Conservation (phyloP, 2,888 invertebrate genomes). For the Ariolimax columbianus region DNA sequence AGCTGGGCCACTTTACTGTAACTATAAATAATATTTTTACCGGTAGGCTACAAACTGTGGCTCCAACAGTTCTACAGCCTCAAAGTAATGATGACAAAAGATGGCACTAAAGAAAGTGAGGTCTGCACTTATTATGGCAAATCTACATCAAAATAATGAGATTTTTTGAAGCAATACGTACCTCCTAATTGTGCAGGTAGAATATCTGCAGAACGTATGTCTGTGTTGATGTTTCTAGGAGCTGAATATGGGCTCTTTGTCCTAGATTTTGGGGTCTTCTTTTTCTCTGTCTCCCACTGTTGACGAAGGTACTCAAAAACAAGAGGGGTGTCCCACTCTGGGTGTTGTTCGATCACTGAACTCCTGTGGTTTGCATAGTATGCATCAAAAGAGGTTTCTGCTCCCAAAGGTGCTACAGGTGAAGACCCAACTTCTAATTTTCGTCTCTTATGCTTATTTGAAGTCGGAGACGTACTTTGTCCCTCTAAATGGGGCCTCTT, state of each 20-base stretch:
- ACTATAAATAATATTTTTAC: too few species aligned
- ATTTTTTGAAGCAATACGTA: neutral
- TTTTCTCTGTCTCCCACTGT: constrained; percentile 45
- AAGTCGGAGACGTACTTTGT: constrained; percentile 5
- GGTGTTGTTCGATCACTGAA: constrained; percentile 71
- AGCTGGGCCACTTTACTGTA: too few species aligned
- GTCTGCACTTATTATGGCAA: neutral
- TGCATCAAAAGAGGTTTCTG: constrained; percentile 73
- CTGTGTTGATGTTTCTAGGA: neutral
- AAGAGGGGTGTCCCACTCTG: constrained; percentile 69
- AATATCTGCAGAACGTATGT: neutral
- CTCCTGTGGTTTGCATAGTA: constrained; percentile 74
- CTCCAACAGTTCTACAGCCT: too few species aligned
- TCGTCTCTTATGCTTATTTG: constrained; percentile 20
- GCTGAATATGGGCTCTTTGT: neutral
- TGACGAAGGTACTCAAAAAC: constrained; percentile 66
- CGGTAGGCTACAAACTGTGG: too few species aligned
- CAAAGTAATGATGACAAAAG: too few species aligned
- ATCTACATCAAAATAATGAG: neutral
- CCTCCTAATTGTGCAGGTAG: neutral
- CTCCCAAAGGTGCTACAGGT: constrained; percentile 25
- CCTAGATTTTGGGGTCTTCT: constrained; percentile 2
- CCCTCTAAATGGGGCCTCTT: constrained; percentile 26
- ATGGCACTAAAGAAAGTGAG: too few species aligned
- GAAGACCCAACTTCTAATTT: constrained; percentile 7